Conservation (phyloP, 2,113 vertebrate genomes). For the Oxyura jamaicensis region DNA sequence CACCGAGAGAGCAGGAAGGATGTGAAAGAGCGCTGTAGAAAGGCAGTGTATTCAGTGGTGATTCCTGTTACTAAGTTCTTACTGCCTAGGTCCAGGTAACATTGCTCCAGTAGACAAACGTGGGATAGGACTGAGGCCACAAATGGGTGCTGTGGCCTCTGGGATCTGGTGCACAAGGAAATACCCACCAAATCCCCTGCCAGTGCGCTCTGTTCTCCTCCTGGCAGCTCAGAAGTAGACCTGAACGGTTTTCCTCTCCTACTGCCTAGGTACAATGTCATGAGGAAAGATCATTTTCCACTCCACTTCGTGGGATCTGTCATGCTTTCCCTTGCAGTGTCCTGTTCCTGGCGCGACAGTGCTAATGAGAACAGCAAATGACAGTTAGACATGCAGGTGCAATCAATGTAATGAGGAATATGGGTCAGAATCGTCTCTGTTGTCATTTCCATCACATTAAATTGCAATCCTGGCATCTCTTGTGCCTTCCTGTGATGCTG, state of each 20-base stretch:
- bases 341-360: background rate
- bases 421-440: background rate
- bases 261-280: background rate
- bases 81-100: fast-evolving
- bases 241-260: background rate
- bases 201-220: background rate
- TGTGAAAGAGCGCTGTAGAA: background rate
- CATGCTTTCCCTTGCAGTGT: background rate
- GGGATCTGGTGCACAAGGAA: background rate
- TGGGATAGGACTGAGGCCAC: background rate
- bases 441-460: background rate
- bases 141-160: background rate
- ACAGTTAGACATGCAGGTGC: background rate
- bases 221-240: fast-evolving
- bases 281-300: background rate
- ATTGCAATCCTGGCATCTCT: background rate
- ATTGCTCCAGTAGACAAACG: fast-evolving
- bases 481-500: fast-evolving
- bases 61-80: background rate
- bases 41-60: background rate
- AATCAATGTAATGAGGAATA: background rate
- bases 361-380: background rate
- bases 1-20: background rate
- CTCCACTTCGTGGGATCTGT: fast-evolving
- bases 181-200: fast-evolving